Percentiles rank a stretch among this genome's conserved stretches.
These are phyloP conservation scores for Andrena bicolor DNA, from an alignment of 2,888 invertebrate species.

Conservation along the genomic window DNA sequence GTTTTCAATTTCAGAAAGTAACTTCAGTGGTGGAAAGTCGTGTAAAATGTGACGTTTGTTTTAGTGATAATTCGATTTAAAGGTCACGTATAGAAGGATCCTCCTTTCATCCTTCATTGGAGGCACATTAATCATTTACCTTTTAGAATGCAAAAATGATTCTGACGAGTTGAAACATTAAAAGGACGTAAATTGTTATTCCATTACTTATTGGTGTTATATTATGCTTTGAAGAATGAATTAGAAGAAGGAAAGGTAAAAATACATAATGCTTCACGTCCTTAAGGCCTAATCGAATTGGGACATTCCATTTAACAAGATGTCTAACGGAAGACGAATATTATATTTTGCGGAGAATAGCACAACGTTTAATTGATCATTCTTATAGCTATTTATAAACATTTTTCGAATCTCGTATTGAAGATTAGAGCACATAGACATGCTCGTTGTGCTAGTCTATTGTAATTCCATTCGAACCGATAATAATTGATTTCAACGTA, in stretches of 20 bases:
- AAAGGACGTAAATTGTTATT: background rate
- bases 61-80: conserved; percentile 35
- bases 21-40: background rate
- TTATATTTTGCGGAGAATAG: conserved; percentile 21
- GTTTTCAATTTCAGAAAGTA: background rate
- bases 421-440: conserved; percentile 34
- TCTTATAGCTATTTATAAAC: background rate
- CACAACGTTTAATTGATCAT: conserved; percentile 44
- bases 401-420: background rate
- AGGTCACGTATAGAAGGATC: conserved; percentile 29
- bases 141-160: conserved; percentile 4
- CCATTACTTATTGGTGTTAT: background rate
- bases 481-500: conserved; percentile 69
- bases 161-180: background rate
- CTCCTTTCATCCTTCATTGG: conserved; percentile 36
- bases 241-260: background rate
- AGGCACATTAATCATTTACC: conserved; percentile 26
- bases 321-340: background rate
- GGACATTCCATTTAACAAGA: background rate
- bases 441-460: conserved; percentile 64
- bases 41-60: background rate
- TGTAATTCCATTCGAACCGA: conserved; percentile 52
- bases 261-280: conserved; percentile 4
- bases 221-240: background rate
- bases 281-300: background rate